Evolutionary conservation across 2,113 vertebrate genomes (phyloP).

Genomic region (Climacteris rufus): DNA sequence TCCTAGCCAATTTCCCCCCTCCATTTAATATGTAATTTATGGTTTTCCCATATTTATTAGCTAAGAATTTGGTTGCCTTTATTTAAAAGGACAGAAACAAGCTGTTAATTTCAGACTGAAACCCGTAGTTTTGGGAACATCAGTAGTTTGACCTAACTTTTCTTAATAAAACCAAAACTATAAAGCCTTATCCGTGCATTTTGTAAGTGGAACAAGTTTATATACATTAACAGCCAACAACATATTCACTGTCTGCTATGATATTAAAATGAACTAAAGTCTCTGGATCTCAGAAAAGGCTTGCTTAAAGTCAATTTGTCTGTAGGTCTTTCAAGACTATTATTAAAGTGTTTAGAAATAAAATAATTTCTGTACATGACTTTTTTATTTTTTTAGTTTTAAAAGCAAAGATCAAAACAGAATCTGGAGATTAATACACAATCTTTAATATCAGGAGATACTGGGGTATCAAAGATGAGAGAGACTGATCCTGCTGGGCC

Average conservation of each 20-base stretch:
- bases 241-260: constrained; percentile 67
- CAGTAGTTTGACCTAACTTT: constrained; percentile 72
- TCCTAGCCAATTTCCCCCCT: not conserved
- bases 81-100: constrained; percentile 66
- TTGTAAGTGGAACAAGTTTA: constrained; percentile 56
- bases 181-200: constrained; percentile 62
- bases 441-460: not conserved
- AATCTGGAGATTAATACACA: not conserved
- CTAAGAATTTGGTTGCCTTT: constrained; percentile 64
- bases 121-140: constrained; percentile 68
- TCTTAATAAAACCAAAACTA: constrained; percentile 66
- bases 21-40: constrained; percentile 41
- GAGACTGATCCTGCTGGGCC: not conserved
- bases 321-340: constrained; percentile 30
- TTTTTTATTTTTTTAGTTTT: not conserved
- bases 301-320: constrained; percentile 45
- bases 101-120: constrained; percentile 67
- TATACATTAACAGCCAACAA: constrained; percentile 71
- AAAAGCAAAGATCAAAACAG: not conserved
- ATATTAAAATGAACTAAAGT: constrained; percentile 55
- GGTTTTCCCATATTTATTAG: constrained; percentile 61
- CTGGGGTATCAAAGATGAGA: not conserved
- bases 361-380: not conserved
- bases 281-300: not conserved
- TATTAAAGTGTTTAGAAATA: constrained; percentile 60